A percentile compares a stretch with the other conserved stretches of the same genome.
phyloP scores from a whole-genome alignment of 1,140 invertebrate genomes.

The Potamilus streckersoni region DNA sequence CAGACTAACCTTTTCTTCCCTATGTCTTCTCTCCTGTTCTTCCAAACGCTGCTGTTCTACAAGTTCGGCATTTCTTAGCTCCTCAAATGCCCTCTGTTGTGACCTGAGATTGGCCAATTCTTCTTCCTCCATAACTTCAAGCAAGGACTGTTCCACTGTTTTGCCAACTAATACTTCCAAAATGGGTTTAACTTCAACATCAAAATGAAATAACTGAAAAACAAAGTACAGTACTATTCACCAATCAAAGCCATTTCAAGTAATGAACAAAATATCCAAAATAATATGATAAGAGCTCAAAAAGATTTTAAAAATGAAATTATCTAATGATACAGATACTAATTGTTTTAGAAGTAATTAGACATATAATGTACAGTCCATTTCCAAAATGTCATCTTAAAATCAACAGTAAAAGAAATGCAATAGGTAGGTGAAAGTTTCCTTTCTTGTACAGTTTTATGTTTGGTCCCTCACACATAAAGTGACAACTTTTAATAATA shows the following conservation, averaged over 20 bases:
- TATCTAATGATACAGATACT: no score
- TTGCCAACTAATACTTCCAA: conserved; percentile 88
- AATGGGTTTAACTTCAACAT: conserved; percentile 87
- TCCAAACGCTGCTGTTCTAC: conserved; percentile 81
- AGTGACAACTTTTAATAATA: no score
- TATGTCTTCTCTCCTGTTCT: conserved; percentile 77
- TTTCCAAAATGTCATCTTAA: no score
- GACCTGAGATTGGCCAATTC: conserved; percentile 77
- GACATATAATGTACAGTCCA: no score
- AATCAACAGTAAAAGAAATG: no score
- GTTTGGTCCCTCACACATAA: no score
- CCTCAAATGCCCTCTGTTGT: conserved; percentile 82
- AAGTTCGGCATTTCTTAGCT: conserved; percentile 80
- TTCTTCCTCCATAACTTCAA: conserved; percentile 77
- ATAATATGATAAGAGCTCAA: no score
- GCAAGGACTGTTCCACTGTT: conserved; percentile 86
- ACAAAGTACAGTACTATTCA: conserved; percentile 10
- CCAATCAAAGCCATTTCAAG: neutral
- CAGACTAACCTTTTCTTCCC: conserved; percentile 70
- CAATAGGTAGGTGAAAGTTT: no score
- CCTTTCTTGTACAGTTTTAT: no score
- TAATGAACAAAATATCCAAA: no score
- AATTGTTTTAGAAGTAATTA: no score
- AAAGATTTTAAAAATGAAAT: no score
- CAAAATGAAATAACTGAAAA: conserved; percentile 79